Evolutionary conservation across 2,113 vertebrate genomes (phyloP), one percentile per base, ranked within the genome.

Genomic region (Lycaon pictus): DNA sequence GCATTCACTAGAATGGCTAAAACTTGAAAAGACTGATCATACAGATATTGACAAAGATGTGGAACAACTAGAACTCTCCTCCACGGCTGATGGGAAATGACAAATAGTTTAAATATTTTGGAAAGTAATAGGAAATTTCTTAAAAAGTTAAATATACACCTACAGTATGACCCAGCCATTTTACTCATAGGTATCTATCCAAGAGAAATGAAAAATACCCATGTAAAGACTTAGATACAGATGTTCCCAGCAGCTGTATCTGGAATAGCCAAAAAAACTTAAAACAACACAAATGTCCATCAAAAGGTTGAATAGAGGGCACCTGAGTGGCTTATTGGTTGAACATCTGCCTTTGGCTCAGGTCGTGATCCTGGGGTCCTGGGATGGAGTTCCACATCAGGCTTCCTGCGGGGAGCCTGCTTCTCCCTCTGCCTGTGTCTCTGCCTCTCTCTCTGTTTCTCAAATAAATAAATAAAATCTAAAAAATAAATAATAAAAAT

Each of bases 191-290:
- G 35, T 83, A 16, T 53, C 20, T 76, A 72, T 12, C 35, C 13
- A 60, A 92, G 35, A 92, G 16, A 95, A 96, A 88, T 62, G 17
- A 95, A 72, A 80, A 94, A 62, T 62, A 87, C 7, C 11, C 56
- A 37, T 27, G 32, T 71, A 77, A 65, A 9, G 23, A 74, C 56
- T 85, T 80, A 12, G 37, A 92, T 11, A 84, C 5, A 79, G 29
- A 81, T 60, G 48, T 62, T 81, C 32, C 29, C 19, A 81, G 74
- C 32, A 93, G 11, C 60, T 77, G 90, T 93, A n/a, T 91, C 83
- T 82, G 60, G 53, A 93, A 69, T 69, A 90, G 43, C 11, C 16
- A 93, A 62, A 63, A 62, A 74, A 93, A 62, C 9, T 27, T 8
- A 29, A 90, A 96, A 43, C 11, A 11, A 55, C n/a, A 53, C 56